These are phyloP conservation scores for Sesamia inferens DNA, from an alignment of 2,888 invertebrate species.

Conservation along the genomic window DNA sequence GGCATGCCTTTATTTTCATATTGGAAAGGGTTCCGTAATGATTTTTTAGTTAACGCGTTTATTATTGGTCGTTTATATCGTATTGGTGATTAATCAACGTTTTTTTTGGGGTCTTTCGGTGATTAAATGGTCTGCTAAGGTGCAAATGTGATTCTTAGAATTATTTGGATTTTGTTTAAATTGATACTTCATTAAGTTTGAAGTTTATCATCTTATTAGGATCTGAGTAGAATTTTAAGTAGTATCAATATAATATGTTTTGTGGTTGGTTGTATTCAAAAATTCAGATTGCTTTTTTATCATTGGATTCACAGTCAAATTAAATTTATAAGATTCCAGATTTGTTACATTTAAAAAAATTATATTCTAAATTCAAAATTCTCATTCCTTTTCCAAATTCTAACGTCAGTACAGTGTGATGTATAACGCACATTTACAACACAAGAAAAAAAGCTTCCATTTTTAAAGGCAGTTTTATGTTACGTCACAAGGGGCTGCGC, in stretches of 20 bases:
- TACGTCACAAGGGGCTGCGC: constrained; percentile 64
- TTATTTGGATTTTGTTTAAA: constrained; percentile 50
- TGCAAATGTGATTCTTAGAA: constrained; percentile 66
- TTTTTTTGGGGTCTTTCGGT: constrained; percentile 53
- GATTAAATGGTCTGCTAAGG: constrained; percentile 64
- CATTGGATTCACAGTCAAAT: background rate
- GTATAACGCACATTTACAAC: constrained; percentile 16
- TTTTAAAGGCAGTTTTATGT: constrained; percentile 50
- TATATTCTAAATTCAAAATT: constrained; percentile 6
- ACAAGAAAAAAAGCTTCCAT: constrained; percentile 38
- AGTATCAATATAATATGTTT: background rate
- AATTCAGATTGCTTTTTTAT: background rate
- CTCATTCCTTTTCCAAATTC: constrained; percentile 11
- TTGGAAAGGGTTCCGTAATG: constrained; percentile 74
- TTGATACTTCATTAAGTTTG: constrained; percentile 51
- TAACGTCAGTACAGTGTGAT: constrained; percentile 14
- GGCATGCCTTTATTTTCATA: constrained; percentile 84
- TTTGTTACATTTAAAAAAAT: too few relatives aligned
- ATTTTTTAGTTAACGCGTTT: constrained; percentile 68
- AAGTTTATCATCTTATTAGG: constrained; percentile 33
- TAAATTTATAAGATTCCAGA: background rate
- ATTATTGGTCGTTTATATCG: constrained; percentile 66
- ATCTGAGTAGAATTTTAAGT: constrained; percentile 26
- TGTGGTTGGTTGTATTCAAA: background rate
- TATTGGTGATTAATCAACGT: constrained; percentile 66